phyloP scores from a whole-genome alignment of 2,113 vertebrate species.

The Rousettus leschenaultii region DNA sequence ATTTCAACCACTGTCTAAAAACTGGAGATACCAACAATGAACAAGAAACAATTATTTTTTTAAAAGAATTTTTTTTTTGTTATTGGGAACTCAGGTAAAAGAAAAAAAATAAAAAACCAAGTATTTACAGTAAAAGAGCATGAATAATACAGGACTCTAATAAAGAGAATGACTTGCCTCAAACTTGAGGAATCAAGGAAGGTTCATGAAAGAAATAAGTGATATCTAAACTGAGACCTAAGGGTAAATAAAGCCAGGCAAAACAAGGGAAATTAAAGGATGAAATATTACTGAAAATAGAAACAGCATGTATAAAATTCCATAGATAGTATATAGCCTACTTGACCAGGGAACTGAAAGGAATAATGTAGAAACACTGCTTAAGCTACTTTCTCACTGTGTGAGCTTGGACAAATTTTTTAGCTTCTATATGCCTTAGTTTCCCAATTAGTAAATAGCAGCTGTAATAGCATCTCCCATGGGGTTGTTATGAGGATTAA shows the following conservation, averaged over 20 bases:
- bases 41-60: not conserved
- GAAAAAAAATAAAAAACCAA: not conserved
- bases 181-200: not conserved
- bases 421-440: not conserved
- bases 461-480: not conserved
- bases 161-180: not conserved
- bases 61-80: not conserved
- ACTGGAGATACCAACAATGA: not conserved
- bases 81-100: not conserved
- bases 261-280: not conserved
- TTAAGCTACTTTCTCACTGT: not conserved
- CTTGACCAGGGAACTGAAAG: not conserved
- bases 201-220: not conserved
- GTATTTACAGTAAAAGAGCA: not conserved
- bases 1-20: not conserved
- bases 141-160: not conserved
- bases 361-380: not conserved
- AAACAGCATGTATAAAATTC: not conserved
- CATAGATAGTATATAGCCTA: not conserved
- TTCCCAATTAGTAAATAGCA: not conserved
- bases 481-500: not conserved
- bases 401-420: not conserved
- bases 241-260: not conserved
- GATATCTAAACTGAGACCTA: not conserved
- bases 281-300: not conserved